phyloP scores from a whole-genome alignment of 1,140 invertebrate genomes.

The Hyposmocoma kahamanoa region DNA sequence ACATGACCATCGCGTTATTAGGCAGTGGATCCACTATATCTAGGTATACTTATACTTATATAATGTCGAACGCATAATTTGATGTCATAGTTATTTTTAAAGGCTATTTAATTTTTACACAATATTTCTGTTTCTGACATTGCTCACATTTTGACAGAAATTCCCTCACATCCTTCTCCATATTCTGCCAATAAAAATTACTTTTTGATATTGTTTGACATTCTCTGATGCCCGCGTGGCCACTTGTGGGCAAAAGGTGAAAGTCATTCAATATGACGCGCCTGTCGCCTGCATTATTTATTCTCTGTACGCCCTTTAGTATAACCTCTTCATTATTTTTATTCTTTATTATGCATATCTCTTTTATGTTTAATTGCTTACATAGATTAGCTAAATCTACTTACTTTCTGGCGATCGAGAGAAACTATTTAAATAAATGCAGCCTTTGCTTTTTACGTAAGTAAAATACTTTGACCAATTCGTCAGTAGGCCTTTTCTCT shows the following conservation, averaged over 20 bases:
- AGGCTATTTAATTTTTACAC: slow-evolving; percentile 12
- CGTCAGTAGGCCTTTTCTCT: neutral
- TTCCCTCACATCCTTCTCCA: slow-evolving; percentile 14
- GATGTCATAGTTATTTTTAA: slow-evolving; percentile 13
- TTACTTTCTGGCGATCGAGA: too few relatives aligned
- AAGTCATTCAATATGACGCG: slow-evolving; percentile 25
- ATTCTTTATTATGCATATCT: neutral
- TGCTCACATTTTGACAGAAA: slow-evolving; percentile 7
- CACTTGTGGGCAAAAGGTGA: slow-evolving; percentile 24
- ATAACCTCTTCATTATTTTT: slow-evolving; percentile 2
- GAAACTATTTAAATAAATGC: too few relatives aligned
- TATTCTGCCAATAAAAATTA: slow-evolving; percentile 19
- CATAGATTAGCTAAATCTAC: neutral
- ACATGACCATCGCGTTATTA: slow-evolving; percentile 7
- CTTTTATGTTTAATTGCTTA: neutral
- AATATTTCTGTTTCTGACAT: slow-evolving; percentile 20
- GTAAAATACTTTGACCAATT: too few relatives aligned
- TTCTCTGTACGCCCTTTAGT: neutral
- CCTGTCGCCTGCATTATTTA: slow-evolving; percentile 9
- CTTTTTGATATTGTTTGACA: slow-evolving; percentile 25
- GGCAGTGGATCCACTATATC: slow-evolving; percentile 19
- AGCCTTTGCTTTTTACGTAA: too few relatives aligned
- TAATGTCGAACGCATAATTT: slow-evolving; percentile 12
- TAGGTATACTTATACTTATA: slow-evolving; percentile 8
- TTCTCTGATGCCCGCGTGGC: slow-evolving; percentile 24